Conservation (phyloP, 2,888 invertebrate species). For the Tineola bisselliella region DNA sequence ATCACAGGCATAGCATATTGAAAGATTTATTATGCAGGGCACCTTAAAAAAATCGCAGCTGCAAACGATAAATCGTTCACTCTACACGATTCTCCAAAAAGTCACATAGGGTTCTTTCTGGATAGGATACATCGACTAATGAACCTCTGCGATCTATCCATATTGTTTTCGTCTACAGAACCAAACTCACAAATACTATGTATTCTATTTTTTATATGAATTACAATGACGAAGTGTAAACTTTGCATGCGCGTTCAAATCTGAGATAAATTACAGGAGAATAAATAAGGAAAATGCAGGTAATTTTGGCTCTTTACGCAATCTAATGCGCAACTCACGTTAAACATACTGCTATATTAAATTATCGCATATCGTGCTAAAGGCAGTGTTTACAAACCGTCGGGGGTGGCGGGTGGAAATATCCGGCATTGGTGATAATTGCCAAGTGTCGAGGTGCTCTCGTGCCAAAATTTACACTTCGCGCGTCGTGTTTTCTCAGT, state of each 20-base stretch:
- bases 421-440: conserved; percentile 50
- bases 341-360: background rate
- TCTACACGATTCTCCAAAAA: conserved; percentile 30
- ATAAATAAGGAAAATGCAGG: conserved; percentile 1
- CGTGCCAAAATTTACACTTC: conserved; percentile 46
- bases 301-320: background rate
- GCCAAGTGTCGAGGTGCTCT: conserved; percentile 51
- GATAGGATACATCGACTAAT: conserved; percentile 32
- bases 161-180: background rate
- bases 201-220: no score
- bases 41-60: conserved; percentile 31
- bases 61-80: conserved; percentile 42
- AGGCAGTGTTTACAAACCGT: conserved; percentile 5
- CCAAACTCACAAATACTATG: background rate
- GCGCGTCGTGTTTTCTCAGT: conserved; percentile 26
- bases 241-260: background rate
- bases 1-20: conserved; percentile 25
- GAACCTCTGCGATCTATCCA: conserved; percentile 2
- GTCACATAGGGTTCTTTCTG: conserved; percentile 29
- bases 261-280: background rate
- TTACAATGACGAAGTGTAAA: background rate
- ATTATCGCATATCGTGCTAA: conserved; percentile 10
- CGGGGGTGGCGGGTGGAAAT: conserved; percentile 30
- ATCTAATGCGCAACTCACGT: conserved; percentile 2
- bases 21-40: conserved; percentile 31